Percentiles rank a stretch among this genome's conserved stretches.
phyloP scores from a whole-genome alignment of 2,113 vertebrate species.

The Oostethus manadensis region DNA sequence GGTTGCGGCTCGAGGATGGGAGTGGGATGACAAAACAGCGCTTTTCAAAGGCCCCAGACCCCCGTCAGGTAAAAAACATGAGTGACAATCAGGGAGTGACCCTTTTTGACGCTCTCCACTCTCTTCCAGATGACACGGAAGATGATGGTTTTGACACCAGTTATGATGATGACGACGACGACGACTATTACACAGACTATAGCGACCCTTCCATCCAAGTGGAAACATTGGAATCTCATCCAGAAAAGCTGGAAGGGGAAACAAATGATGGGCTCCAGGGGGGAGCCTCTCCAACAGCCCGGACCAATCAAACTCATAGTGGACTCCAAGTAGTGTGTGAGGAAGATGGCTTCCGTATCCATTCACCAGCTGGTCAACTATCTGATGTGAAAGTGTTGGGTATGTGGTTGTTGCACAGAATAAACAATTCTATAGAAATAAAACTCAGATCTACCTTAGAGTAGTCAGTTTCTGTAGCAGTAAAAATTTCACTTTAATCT shows the following conservation, averaged over 20 bases:
- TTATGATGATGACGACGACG: background rate
- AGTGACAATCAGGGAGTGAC: background rate
- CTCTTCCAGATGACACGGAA: conserved; percentile 7
- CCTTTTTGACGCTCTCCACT: background rate
- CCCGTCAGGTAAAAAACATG: background rate
- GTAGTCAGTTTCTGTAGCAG: no score
- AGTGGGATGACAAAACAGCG: background rate
- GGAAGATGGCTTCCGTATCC: conserved; percentile 35
- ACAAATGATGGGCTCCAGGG: background rate
- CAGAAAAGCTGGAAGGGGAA: background rate
- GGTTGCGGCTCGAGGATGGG: conserved; percentile 21
- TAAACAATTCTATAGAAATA: no score
- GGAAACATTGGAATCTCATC: background rate
- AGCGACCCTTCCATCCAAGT: background rate
- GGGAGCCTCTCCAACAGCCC: conserved; percentile 1
- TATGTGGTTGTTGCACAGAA: conserved; percentile 20
- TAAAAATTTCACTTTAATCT: no score
- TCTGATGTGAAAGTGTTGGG: conserved; percentile 45
- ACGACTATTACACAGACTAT: background rate
- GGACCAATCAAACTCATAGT: background rate
- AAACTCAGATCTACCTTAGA: no score
- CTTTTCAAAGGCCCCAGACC: background rate
- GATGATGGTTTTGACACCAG: background rate
- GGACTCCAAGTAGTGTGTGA: conserved; percentile 29
- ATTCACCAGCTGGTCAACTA: conserved; percentile 20